A percentile compares a stretch with the other conserved stretches of the same genome.
Evolutionary conservation across 1,140 invertebrate species (phyloP).

Genomic region (Dryas iulia): DNA sequence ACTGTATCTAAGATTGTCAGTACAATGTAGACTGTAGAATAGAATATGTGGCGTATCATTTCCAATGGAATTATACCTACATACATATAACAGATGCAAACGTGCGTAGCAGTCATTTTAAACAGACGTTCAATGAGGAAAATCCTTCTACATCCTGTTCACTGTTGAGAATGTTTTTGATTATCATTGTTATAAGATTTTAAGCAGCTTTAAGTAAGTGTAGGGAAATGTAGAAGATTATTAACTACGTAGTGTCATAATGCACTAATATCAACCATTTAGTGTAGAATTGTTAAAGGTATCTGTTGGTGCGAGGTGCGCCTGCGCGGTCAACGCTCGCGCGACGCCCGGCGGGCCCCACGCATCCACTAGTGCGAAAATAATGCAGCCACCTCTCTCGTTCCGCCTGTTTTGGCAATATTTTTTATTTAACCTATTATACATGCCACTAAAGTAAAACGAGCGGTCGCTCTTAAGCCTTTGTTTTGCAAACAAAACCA

Average conservation of each 20-base stretch:
- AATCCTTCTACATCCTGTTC: slow-evolving; percentile 65
- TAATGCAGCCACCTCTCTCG: slow-evolving; percentile 48
- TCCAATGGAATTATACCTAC: slow-evolving; percentile 20
- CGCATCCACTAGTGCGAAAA: slow-evolving; percentile 55
- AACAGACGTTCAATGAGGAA: slow-evolving; percentile 50
- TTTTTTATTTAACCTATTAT: slow-evolving; percentile 46
- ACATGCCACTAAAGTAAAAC: slow-evolving; percentile 23
- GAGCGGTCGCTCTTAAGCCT: slow-evolving; percentile 17
- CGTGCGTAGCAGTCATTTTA: slow-evolving; percentile 35
- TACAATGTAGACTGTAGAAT: not conserved
- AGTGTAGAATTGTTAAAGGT: slow-evolving; percentile 11
- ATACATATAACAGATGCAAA: slow-evolving; percentile 9
- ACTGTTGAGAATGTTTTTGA: slow-evolving; percentile 47
- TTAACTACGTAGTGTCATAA: slow-evolving; percentile 12
- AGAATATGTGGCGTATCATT: slow-evolving; percentile 28
- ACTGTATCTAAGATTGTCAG: slow-evolving; percentile 5
- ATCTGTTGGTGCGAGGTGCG: slow-evolving; percentile 26
- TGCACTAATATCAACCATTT: not conserved
- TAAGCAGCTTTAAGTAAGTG: not conserved
- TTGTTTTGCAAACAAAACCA: slow-evolving; percentile 28
- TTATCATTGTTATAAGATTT: too few species aligned
- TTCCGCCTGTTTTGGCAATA: slow-evolving; percentile 45
- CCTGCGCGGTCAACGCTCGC: slow-evolving; percentile 55
- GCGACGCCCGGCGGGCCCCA: slow-evolving; percentile 47
- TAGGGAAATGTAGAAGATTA: not conserved